Evolutionary conservation across 2,113 vertebrate genomes (phyloP).

Genomic region (Cavia porcellus): DNA sequence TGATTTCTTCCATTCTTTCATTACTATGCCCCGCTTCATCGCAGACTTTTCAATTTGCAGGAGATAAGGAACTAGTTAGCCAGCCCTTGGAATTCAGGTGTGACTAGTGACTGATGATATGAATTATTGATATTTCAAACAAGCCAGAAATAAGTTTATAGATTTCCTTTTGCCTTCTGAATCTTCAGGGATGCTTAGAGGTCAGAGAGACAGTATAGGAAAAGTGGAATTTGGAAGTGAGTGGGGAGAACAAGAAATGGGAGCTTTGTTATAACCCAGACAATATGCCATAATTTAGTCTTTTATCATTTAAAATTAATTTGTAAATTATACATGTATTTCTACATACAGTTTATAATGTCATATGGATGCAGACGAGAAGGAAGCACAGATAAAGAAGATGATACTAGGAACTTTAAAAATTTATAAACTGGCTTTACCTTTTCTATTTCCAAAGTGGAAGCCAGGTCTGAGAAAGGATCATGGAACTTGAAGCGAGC

Average conservation of each 20-base stretch:
- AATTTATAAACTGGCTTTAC: slow-evolving; percentile 79
- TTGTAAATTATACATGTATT: background rate
- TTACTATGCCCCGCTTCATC: background rate
- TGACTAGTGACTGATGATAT: background rate
- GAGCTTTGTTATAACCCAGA: background rate
- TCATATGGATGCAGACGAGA: background rate
- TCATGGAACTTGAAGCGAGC: slow-evolving; percentile 89
- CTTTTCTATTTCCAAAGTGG: slow-evolving; percentile 88
- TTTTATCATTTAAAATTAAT: background rate
- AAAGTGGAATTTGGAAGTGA: background rate
- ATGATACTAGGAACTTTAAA: background rate
- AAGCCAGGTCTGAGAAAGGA: slow-evolving; percentile 87
- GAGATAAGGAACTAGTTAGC: background rate
- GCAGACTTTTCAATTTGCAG: background rate
- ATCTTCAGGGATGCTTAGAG: background rate
- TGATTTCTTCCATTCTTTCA: background rate
- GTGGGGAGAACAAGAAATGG: background rate
- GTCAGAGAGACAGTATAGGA: background rate
- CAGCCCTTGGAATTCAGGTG: background rate
- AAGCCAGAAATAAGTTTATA: slow-evolving; percentile 10
- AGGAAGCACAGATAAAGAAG: background rate
- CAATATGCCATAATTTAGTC: background rate
- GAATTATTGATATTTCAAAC: background rate
- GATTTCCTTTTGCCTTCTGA: background rate
- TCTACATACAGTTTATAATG: background rate